Base-by-base conservation (phyloP, 2,888 invertebrate species). In the Tipula unca region DNA sequence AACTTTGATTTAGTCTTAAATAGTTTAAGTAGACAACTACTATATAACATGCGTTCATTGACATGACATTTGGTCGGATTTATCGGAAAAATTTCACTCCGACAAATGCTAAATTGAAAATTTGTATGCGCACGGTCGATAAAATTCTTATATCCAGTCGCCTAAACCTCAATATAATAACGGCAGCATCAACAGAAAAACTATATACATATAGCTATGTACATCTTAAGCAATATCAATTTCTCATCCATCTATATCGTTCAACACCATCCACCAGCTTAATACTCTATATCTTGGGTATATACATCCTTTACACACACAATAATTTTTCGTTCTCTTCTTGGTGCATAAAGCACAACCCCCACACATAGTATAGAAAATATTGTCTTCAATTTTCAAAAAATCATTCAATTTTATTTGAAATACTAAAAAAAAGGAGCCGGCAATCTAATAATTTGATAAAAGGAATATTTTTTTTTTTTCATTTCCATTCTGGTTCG, bases 381-480 rank as follows among this genome's bases (percentile, higher is more conserved):
- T 10, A 69, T 69, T 69, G 69, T 69, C 69, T 69, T 69, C 69
- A 69, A 69, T 69, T 69, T 69, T 69, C 25, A 69, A 69, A 69
- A 25, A 69, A 69, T 69, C 69, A 69, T 69, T 69, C 69, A 69
- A 69, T 69, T 69, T 69, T 69, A 69, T 69, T 69, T 69, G 69
- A 69, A 69, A 25, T 25, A 69, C 69, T 69, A 69, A 69, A 69
- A 69, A 54, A 48, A 69, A 20, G 25, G 25, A 69, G 25, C 69
- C 69, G 25, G 69, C 69, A 69, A 69, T 69, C 69, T 69, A 69
- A 69, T 69, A 69, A 69, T 69, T 69, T 69, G 25, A 69, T 69
- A 69, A 69, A 69, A 25, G 25, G 10, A 69, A 4, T 39, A 10
- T 39, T 39, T 36, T 48, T 1, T 48, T n/a, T 54, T 36, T 36